Evolutionary conservation across 2,888 invertebrate species (phyloP), one percentile per base, ranked within the genome.

Genomic region (Epistrophella euchroma): DNA sequence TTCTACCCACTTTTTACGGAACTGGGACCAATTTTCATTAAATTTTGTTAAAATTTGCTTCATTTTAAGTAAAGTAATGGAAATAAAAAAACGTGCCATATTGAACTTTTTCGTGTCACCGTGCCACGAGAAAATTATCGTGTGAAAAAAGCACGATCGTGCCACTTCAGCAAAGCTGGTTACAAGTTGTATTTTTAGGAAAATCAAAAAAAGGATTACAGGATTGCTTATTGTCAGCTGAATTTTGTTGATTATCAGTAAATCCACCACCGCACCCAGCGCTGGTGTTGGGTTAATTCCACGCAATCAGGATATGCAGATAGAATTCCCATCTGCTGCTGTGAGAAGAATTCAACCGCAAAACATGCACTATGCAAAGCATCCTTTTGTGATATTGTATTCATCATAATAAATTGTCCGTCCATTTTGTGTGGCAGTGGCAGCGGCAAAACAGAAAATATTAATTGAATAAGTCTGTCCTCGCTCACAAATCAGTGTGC

Each of bases 401-500:
- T 47, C 66, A 66, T 66, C 66, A 66, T 66, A 66, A 66, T 66
- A 66, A 66, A 66, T 66, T 66, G 66, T 47, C 10, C 32, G 66
- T 66, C 47, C 66, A 47, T 66, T 66, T 66, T 17, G 22, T 47
- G 22, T 0, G 19, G 58, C 11, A 6, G 35, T 13, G 4, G 40
- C 22, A 9, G 64, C 17, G 17, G n/a, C 9, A 47, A 2, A 66
- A 66, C 19, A 40, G 37, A 60, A 47, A 66, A 47, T 66, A 66
- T 47, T 66, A 66, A 66, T 66, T 66, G 47, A 66, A 66, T 66
- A 66, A 66, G 40, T 62, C 73, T 50, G 47, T 37, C 47, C 50
- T 60, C 64, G 62, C 62, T 32, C 75, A 56, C 76, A 76, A 68
- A 76, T 56, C 75, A 70, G 72, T 66, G 62, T 64, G 55, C 76